Conservation (phyloP, 1,140 invertebrate species). For the Brachionus angularis region DNA sequence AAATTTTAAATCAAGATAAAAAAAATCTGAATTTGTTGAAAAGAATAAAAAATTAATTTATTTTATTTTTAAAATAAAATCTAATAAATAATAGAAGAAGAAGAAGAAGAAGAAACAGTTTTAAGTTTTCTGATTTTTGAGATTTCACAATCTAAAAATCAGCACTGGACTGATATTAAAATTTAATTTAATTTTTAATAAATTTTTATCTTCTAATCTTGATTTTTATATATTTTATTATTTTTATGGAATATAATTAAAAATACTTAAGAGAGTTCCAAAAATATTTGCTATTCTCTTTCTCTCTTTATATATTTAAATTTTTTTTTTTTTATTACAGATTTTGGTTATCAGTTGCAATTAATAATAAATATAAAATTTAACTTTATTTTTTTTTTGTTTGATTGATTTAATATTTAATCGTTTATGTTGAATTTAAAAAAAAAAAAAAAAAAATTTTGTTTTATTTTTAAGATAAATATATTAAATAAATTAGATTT, state of each 20-base stretch:
- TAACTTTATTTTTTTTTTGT: constrained; percentile 11
- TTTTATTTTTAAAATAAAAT: constrained; percentile 8
- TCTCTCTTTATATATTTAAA: no score
- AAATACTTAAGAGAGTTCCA: constrained; percentile 15
- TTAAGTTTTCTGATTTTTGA: not conserved
- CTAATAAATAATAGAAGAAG: not conserved
- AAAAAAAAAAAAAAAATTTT: constrained; percentile 4
- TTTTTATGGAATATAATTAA: constrained; percentile 40
- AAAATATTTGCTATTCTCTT: no score
- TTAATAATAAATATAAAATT: constrained; percentile 34
- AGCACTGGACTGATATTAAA: constrained; percentile 36
- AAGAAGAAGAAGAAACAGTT: not conserved
- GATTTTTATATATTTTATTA: no score
- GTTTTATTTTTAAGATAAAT: not conserved
- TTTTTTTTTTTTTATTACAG: constrained; percentile 26
- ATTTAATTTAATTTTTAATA: constrained; percentile 26
- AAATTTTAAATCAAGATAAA: constrained; percentile 31
- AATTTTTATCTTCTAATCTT: constrained; percentile 30
- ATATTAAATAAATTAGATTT: not conserved
- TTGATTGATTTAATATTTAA: constrained; percentile 41
- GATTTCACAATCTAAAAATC: no score
- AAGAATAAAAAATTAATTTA: constrained; percentile 22
- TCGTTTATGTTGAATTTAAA: constrained; percentile 1
- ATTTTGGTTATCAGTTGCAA: constrained; percentile 42
- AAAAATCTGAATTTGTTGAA: constrained; percentile 27